Percentiles rank a stretch among this genome's conserved stretches.
These are phyloP conservation scores for Ispidina lecontei DNA, from an alignment of 2,797 vertebrate genomes.

Conservation along the genomic window DNA sequence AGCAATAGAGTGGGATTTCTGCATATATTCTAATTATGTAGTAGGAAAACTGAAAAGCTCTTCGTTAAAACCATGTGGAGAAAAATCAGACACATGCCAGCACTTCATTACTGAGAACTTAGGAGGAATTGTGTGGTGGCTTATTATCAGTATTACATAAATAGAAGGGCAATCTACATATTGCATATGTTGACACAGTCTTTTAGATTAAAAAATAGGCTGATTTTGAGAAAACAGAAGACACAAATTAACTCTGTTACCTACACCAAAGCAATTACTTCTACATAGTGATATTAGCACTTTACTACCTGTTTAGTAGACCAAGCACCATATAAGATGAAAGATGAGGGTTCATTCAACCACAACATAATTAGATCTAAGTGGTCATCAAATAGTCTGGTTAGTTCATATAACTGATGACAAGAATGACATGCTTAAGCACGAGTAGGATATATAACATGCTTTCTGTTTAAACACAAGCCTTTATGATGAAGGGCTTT, in stretches of 20 bases:
- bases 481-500: conserved; percentile 10
- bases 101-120: conserved; percentile 65
- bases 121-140: conserved; percentile 52
- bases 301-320: conserved; percentile 20
- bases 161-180: conserved; percentile 47
- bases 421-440: not conserved
- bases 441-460: not conserved
- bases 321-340: not conserved
- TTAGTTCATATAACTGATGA: not conserved
- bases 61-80: conserved; percentile 62
- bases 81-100: conserved; percentile 61
- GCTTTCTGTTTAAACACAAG: conserved; percentile 6
- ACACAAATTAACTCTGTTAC: not conserved
- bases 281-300: not conserved
- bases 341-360: not conserved
- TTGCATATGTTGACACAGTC: not conserved
- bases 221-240: conserved; percentile 46
- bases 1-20: conserved; percentile 67
- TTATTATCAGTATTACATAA: conserved; percentile 55
- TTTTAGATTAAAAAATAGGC: conserved; percentile 28
- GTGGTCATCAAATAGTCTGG: not conserved
- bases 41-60: conserved; percentile 67
- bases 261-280: conserved; percentile 43
- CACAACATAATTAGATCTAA: not conserved
- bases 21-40: conserved; percentile 70